Percentiles rank a stretch among this genome's conserved stretches.
Evolutionary conservation across 1,140 invertebrate genomes (phyloP).

Genomic region (Pseudachorutes palmiensis): DNA sequence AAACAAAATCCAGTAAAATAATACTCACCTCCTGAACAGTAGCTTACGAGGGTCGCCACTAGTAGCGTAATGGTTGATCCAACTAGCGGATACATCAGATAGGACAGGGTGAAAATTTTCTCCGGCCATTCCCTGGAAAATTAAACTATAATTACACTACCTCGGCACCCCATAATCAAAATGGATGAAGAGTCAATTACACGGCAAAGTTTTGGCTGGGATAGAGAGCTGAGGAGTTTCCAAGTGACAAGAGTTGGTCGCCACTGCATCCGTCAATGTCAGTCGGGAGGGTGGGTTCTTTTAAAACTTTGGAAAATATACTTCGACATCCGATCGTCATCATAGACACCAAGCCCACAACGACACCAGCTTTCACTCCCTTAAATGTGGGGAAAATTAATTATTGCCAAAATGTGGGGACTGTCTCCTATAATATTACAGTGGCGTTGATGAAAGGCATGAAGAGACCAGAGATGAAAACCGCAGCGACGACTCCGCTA

Average conservation of each 20-base stretch:
- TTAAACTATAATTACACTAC: neutral
- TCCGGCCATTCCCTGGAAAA: neutral
- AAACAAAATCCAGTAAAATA: too few relatives aligned
- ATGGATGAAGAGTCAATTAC: too few relatives aligned
- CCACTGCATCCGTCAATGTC: slow-evolving; percentile 5
- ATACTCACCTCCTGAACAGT: neutral
- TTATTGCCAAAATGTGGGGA: too few relatives aligned
- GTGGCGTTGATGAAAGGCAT: slow-evolving; percentile 35
- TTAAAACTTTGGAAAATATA: neutral
- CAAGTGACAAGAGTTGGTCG: neutral
- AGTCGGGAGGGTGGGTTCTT: slow-evolving; percentile 21
- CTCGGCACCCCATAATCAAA: too few relatives aligned
- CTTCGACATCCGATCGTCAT: slow-evolving; percentile 22
- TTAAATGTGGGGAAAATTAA: too few relatives aligned
- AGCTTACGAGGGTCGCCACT: neutral
- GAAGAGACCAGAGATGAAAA: slow-evolving; percentile 33
- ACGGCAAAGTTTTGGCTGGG: neutral
- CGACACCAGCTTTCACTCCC: slow-evolving; percentile 30
- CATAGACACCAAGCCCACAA: slow-evolving; percentile 19
- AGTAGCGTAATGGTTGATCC: neutral
- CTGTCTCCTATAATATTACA: too few relatives aligned
- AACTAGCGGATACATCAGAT: neutral
- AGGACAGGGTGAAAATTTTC: slow-evolving; percentile 4
- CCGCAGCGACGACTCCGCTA: slow-evolving; percentile 21
- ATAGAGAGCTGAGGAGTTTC: neutral